Percentiles rank a stretch among this genome's conserved stretches.
These are phyloP conservation scores for Heliconius eleuchia DNA, from an alignment of 1,140 invertebrate genomes.

Conservation along the genomic window DNA sequence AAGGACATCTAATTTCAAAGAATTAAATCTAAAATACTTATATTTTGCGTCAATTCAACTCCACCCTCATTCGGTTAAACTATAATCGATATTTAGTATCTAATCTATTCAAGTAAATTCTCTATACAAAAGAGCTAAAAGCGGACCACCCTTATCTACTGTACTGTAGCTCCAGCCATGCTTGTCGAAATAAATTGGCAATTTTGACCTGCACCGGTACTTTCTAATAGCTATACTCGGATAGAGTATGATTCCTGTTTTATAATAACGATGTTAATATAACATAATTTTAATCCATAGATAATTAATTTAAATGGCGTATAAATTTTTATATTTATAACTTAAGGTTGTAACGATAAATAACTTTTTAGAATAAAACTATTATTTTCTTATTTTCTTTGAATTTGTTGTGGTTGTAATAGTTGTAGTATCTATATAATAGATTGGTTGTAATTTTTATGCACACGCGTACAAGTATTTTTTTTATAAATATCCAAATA, in stretches of 20 bases:
- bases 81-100: neutral
- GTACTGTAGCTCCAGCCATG: conserved; percentile 19
- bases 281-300: neutral
- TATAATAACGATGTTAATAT: neutral
- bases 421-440: too few relatives aligned
- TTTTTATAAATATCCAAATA: too few relatives aligned
- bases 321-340: neutral
- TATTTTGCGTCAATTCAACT: too few relatives aligned
- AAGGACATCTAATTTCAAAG: too few relatives aligned
- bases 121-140: neutral
- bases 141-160: conserved; percentile 7
- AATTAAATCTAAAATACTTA: too few relatives aligned
- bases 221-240: conserved; percentile 8
- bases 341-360: too few relatives aligned
- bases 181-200: conserved; percentile 61
- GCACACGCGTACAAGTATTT: too few relatives aligned
- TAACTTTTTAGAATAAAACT: too few relatives aligned
- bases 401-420: too few relatives aligned
- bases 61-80: too few relatives aligned
- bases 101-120: neutral
- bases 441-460: too few relatives aligned
- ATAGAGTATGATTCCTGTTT: neutral
- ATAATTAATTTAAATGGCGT: neutral
- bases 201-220: conserved; percentile 54
- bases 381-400: too few relatives aligned